Evolutionary conservation across 2,113 vertebrate genomes (phyloP).

Genomic region (Machaerirhynchus nigripectus): DNA sequence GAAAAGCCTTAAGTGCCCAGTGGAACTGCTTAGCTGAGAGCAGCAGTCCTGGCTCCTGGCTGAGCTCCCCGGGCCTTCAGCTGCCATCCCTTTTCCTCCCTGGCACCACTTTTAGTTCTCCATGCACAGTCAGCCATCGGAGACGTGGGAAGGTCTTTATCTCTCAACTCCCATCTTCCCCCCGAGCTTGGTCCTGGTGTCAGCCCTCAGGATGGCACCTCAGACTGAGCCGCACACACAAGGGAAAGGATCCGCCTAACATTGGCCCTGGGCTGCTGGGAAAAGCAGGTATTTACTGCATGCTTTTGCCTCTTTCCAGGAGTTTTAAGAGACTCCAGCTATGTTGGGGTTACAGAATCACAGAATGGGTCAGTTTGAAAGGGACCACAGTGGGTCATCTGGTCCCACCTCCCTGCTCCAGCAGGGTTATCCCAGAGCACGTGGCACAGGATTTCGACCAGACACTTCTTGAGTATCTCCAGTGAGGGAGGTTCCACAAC

Average conservation of each 20-base stretch:
- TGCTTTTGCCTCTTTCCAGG: fast-evolving
- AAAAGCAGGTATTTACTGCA: not conserved
- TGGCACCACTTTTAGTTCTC: not conserved
- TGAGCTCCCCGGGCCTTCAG: not conserved
- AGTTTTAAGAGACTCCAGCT: not conserved
- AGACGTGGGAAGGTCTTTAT: not conserved
- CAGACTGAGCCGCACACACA: not conserved
- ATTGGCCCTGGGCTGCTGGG: not conserved
- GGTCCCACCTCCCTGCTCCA: not conserved
- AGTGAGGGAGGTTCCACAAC: not conserved
- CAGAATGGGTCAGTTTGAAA: not conserved
- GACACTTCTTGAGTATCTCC: not conserved
- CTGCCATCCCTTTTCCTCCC: not conserved
- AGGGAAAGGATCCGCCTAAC: not conserved
- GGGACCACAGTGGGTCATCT: not conserved
- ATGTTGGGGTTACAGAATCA: not conserved
- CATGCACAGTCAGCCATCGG: not conserved
- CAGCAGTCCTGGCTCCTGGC: not conserved
- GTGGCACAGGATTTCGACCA: not conserved
- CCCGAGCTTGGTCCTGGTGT: not conserved
- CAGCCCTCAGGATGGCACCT: not conserved
- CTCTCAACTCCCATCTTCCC: not conserved
- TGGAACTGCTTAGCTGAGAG: not conserved
- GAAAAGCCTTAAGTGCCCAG: not conserved
- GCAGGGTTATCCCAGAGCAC: not conserved